Base-by-base conservation (phyloP, 2,888 invertebrate genomes). In the Drosophila cognata region DNA sequence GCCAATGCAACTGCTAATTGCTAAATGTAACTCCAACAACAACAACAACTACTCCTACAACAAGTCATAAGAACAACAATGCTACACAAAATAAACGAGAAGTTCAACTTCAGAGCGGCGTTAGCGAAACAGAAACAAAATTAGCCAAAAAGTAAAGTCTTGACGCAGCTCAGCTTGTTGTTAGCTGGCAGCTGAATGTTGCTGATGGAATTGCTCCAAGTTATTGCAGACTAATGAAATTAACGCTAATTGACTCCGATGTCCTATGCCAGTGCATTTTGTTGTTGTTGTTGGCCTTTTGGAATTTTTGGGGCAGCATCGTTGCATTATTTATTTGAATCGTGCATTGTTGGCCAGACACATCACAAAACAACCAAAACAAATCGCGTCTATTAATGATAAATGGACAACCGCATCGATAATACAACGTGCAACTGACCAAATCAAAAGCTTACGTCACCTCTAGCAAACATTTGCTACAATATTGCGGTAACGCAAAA, bases 211-310 rank as follows among this genome's bases (percentile, higher is more conserved):
- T 83, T 82, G 84, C 84, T 80, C 76, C 84, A 79, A 87, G 89
- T 89, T 87, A 87, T 89, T 85, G 86, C 88, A 73, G 80, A 62
- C 89, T 87, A 89, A 87, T 87, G 87, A 89, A 87, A 89, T 87
- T 87, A 88, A 77, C 84, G 70, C 90, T 88, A 87, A 87, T 89
- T 87, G 87, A 82, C 90, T 86, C 82, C 76, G 82, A 75, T 82
- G 74, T 71, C 66, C 67, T 51, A 56, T 35, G 78, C 66, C 36
- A 71, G 53, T 25, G 33, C 50, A 18, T n/a, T 5, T 31, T 50
- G 13, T 35, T 36, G 41, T 38, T 50, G 36, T 33, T 13, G 38
- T 38, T 53, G 28, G n/a, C 21, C 11, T 11, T 43, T 11, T 43
- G 2, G 11, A n/a, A 31, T 33, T 51, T 52, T 36, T 21, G 31